These are phyloP conservation scores for Sternarchorhynchus goeldii DNA, from an alignment of 2,797 vertebrate species.

Conservation along the genomic window DNA sequence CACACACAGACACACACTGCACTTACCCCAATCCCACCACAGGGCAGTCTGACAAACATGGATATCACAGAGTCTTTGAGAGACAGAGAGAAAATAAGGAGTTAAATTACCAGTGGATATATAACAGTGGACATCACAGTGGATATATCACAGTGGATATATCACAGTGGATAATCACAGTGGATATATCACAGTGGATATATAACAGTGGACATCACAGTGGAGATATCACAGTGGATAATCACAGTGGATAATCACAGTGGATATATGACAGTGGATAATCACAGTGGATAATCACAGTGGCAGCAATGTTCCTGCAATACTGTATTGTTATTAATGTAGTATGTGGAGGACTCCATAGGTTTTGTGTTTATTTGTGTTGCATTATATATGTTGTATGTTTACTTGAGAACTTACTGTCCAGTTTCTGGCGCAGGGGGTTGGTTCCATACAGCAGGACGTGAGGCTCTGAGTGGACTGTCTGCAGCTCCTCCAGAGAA, in stretches of 20 bases:
- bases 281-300: background rate
- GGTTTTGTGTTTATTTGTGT: background rate
- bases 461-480: slow-evolving; percentile 90
- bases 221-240: background rate
- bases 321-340: slow-evolving; percentile 33
- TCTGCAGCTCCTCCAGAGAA: slow-evolving; percentile 91
- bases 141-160: background rate
- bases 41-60: slow-evolving; percentile 92
- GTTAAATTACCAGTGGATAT: background rate
- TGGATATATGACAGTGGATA: too few species aligned
- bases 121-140: too few species aligned
- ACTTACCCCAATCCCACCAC: slow-evolving; percentile 93
- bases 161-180: background rate
- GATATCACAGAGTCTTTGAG: slow-evolving; percentile 85
- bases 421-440: slow-evolving; percentile 92
- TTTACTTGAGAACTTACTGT: slow-evolving; percentile 78
- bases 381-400: background rate
- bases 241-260: too few species aligned
- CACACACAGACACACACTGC: background rate
- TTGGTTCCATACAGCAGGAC: slow-evolving; percentile 92
- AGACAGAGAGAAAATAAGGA: slow-evolving; percentile 17
- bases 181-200: background rate
- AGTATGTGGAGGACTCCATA: slow-evolving; percentile 15
- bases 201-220: background rate
- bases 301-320: background rate